Evolutionary conservation across 1,140 invertebrate genomes (phyloP).

Genomic region (Anastatus disparis): DNA sequence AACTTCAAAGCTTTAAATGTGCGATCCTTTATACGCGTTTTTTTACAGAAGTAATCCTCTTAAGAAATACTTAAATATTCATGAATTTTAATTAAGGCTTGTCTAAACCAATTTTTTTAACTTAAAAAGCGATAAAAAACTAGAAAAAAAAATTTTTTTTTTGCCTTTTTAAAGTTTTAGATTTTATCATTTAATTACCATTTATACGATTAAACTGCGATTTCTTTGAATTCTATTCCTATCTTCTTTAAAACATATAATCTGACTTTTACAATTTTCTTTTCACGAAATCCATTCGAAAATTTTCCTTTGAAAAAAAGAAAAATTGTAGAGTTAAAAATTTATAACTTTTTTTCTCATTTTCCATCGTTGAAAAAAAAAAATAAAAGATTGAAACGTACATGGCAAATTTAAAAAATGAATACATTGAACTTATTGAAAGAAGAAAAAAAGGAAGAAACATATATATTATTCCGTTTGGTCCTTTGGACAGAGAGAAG

Average conservation of each 20-base stretch:
- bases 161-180: not conserved
- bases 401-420: no score
- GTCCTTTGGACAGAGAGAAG: not conserved
- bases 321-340: no score
- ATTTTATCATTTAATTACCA: constrained; percentile 22
- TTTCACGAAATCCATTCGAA: no score
- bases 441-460: no score
- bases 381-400: no score
- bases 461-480: no score
- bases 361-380: no score
- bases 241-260: not conserved
- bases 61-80: not conserved
- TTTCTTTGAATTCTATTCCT: constrained; percentile 12
- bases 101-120: constrained; percentile 5
- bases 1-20: no score
- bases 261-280: not conserved
- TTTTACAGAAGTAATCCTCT: not conserved
- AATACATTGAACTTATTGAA: no score
- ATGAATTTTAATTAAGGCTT: constrained; percentile 5
- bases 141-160: not conserved
- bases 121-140: not conserved
- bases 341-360: no score
- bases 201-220: constrained; percentile 8
- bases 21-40: no score
- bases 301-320: no score